A percentile compares a stretch with the other conserved stretches of the same genome.
These are phyloP conservation scores for Smutsia temminckii DNA, from an alignment of 2,797 vertebrate species.

Conservation along the genomic window DNA sequence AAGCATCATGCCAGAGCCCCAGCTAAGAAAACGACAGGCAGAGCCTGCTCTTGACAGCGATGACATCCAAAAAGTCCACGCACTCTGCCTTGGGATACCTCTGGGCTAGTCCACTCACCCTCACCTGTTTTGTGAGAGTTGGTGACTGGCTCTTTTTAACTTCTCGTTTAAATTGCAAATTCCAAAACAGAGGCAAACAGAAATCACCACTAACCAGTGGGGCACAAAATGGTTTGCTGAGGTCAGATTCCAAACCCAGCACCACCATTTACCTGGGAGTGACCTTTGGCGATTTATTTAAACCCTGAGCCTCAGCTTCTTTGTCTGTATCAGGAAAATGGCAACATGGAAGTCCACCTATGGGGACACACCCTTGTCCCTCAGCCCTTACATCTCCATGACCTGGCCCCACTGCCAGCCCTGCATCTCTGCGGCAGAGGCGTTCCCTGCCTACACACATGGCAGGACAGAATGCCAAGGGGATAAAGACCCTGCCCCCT, in stretches of 20 bases:
- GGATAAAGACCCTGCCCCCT: too few species aligned
- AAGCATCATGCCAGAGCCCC: slow-evolving; percentile 4
- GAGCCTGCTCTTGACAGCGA: not conserved
- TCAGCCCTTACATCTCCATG: not conserved
- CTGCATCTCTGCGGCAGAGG: not conserved
- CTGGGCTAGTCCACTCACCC: not conserved
- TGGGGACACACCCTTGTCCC: fast-evolving
- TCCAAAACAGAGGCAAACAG: not conserved
- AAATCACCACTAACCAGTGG: not conserved
- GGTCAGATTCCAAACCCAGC: not conserved
- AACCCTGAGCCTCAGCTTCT: not conserved
- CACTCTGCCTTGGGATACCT: not conserved
- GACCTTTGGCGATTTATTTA: not conserved
- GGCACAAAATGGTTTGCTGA: not conserved
- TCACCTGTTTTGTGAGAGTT: not conserved
- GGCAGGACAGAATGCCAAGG: not conserved
- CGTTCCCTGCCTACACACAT: not conserved
- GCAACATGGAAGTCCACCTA: not conserved
- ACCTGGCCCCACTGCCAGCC: not conserved
- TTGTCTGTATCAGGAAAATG: not conserved
- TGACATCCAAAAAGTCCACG: not conserved
- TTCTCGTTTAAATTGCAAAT: not conserved
- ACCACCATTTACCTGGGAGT: not conserved
- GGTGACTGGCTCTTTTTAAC: not conserved
- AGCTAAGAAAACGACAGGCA: not conserved